Evolutionary conservation across 92 coral and sea anemone species (phyloP), one percentile per base, ranked within the genome.

Genomic region (Palythoa grandiflora): DNA sequence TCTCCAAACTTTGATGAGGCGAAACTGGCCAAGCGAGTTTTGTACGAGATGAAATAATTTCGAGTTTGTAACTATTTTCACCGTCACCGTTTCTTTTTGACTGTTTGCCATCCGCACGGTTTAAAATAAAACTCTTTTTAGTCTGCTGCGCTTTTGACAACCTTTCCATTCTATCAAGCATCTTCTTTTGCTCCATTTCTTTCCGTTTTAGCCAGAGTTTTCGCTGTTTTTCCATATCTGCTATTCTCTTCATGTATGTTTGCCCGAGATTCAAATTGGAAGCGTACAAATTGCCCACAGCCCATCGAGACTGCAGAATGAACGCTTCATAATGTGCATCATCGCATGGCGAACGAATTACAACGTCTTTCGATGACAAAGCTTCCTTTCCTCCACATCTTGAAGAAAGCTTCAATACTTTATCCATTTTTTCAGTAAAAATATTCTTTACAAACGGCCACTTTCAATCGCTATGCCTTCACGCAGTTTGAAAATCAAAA

Each of bases 311-410:
- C 21, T 89, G 96, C 38, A 95, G 73, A 6, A 95, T 91, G 57
- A 89, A 95, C 1, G 98, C 98, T 16, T 95, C 98, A 35, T 93
- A 93, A 39, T 95, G 98, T 2, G 96, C 92, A 54, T 95, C 96
- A n/a, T 76, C 57, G 19, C 98, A 93, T 16, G 98, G 98, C 0
- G 96, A 93, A n/a, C 98, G 93, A 40, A 75, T 75, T 38, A 84
- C n/a, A n/a, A n/a, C 75, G 28, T 88, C 48, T 35, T 48, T 85
- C 47, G 38, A 38, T 12, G 73, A 59, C 47, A 78, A 35, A 38
- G 47, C 16, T 51, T 52, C 74, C 53, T 73, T 84, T 13, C 73
- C 55, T 85, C 40, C 55, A 3, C 47, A 13, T 80, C 44, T 81
- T 28, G 12, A 39, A 1, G 38, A 63, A 60, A 65, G 63, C 15